Percentiles rank a stretch among this genome's conserved stretches.
These are phyloP conservation scores for Chamaea fasciata DNA, from an alignment of 2,113 vertebrate species.

Conservation along the genomic window DNA sequence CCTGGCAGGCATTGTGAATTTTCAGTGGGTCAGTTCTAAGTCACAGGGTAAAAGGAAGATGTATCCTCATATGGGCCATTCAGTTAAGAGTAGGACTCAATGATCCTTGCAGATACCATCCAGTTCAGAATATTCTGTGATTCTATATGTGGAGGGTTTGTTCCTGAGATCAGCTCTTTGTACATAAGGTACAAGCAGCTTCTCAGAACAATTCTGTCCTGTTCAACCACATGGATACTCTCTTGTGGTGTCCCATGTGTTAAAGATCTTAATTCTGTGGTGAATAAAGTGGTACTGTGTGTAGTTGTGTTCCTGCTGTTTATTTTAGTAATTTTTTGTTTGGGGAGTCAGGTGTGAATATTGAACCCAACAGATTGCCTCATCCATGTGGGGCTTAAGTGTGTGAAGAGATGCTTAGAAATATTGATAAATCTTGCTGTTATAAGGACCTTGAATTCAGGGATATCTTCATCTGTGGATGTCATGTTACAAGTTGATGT, in stretches of 20 bases:
- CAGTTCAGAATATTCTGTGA: not conserved
- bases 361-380: not conserved
- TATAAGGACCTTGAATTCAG: not conserved
- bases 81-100: not conserved
- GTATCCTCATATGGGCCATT: fast-evolving
- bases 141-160: not conserved
- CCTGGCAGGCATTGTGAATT: not conserved
- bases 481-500: not conserved
- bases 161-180: not conserved
- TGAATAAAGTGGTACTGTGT: not conserved
- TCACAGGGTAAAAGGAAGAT: not conserved
- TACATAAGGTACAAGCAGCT: not conserved
- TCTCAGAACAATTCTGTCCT: not conserved
- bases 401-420: not conserved
- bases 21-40: not conserved
- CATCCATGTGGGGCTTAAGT: not conserved
- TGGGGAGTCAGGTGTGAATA: not conserved
- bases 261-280: not conserved
- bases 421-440: not conserved
- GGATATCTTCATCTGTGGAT: not conserved
- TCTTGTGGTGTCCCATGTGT: not conserved
- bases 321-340: not conserved
- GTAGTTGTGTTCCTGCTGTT: not conserved
- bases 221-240: not conserved
- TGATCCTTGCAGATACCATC: not conserved